Conservation (phyloP, 2,113 vertebrate species). For the Misgurnus anguillicaudatus region DNA sequence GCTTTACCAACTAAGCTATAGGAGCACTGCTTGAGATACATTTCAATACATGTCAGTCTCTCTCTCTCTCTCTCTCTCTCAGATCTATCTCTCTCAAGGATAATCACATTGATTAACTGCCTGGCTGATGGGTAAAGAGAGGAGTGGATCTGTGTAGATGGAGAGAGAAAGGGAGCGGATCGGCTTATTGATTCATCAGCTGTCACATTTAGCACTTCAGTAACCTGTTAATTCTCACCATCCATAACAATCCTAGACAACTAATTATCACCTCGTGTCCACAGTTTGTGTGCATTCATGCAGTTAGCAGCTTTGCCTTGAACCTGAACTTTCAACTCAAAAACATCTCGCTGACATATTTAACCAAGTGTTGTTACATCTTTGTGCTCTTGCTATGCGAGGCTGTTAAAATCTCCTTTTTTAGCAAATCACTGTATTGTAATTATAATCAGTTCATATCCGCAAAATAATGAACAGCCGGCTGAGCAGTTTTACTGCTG, state of each 20-base stretch:
- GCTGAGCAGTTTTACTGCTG: background rate
- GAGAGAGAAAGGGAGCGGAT: slow-evolving; percentile 55
- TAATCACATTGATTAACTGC: slow-evolving; percentile 54
- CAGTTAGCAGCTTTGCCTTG: slow-evolving; percentile 21
- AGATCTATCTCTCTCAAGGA: slow-evolving; percentile 34
- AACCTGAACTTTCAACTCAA: slow-evolving; percentile 12
- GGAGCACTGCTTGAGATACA: background rate
- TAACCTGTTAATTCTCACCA: slow-evolving; percentile 51
- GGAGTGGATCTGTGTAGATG: slow-evolving; percentile 42
- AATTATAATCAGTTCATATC: background rate
- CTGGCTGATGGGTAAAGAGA: slow-evolving; percentile 41
- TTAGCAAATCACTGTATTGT: too few relatives aligned
- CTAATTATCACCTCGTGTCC: slow-evolving; percentile 39
- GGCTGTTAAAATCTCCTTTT: too few relatives aligned
- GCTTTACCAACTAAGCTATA: too few relatives aligned
- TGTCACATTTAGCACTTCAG: slow-evolving; percentile 64
- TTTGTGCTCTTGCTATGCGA: background rate
- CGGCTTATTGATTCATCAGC: slow-evolving; percentile 76
- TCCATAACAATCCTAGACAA: slow-evolving; percentile 31
- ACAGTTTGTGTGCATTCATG: slow-evolving; percentile 27
- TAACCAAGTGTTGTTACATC: background rate
- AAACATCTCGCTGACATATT: background rate
- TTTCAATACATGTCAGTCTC: background rate
- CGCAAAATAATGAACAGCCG: background rate
- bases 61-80: slow-evolving; percentile 22